A percentile compares a stretch with the other conserved stretches of the same genome.
These are phyloP conservation scores for Columba guinea DNA, from an alignment of 2,797 vertebrate species.

Conservation along the genomic window DNA sequence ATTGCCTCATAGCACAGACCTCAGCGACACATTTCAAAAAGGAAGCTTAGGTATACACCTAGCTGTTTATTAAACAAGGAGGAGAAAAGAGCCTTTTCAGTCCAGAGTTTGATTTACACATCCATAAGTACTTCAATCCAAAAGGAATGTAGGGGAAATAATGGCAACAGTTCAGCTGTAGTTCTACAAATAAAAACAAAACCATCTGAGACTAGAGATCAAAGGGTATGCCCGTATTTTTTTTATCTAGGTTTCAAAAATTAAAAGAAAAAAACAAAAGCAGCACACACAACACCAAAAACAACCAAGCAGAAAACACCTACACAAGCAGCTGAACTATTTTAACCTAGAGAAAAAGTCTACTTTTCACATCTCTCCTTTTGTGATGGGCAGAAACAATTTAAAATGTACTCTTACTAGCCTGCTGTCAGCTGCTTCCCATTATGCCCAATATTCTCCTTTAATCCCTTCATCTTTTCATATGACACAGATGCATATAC, in stretches of 20 bases:
- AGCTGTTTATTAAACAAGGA: background rate
- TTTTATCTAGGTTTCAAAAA: background rate
- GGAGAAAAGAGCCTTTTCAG: background rate
- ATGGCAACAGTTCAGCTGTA: background rate
- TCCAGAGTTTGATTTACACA: background rate
- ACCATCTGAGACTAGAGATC: background rate
- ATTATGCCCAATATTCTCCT: background rate
- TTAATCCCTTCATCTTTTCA: background rate
- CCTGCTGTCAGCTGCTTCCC: background rate
- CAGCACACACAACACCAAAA: background rate
- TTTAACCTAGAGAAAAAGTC: background rate
- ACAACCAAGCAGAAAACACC: background rate
- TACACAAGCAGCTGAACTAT: background rate
- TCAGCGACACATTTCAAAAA: background rate
- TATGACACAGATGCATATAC: background rate
- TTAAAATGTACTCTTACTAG: background rate
- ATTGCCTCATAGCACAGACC: background rate
- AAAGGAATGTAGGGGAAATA: background rate
- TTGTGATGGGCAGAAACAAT: background rate
- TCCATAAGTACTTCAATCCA: background rate
- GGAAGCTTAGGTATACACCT: background rate
- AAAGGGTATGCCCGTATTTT: background rate
- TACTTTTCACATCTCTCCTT: background rate
- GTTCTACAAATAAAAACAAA: constrained; percentile 1
- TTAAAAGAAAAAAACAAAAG: background rate